Evolutionary conservation across 2,888 invertebrate species (phyloP).

Genomic region (Dinocampus coccinellae): DNA sequence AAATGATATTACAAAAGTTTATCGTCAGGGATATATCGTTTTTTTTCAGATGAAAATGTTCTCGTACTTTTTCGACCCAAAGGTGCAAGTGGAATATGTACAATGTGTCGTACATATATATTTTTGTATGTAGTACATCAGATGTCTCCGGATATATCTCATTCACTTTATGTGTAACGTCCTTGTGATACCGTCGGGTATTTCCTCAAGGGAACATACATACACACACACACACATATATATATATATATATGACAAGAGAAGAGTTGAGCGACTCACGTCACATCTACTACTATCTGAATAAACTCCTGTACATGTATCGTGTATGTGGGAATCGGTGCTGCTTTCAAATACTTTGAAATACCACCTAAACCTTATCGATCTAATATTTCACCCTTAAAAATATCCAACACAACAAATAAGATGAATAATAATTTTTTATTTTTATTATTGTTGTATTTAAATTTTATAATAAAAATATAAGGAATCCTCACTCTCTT

Average conservation of each 20-base stretch:
- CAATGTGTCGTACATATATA: neutral
- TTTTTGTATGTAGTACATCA: neutral
- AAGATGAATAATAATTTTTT: neutral
- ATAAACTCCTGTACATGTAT: neutral
- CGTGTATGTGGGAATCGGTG: neutral
- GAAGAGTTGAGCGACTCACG: neutral
- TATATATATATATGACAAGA: neutral
- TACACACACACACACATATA: no score
- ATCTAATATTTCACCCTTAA: no score
- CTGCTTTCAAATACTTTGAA: no score
- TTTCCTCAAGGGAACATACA: constrained; percentile 10
- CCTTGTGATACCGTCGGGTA: neutral
- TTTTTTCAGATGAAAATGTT: constrained; percentile 9
- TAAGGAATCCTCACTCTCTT: no score
- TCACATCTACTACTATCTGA: neutral
- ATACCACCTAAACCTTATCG: no score
- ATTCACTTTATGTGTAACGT: neutral
- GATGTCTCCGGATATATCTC: constrained; percentile 10
- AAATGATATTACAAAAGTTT: constrained; percentile 41
- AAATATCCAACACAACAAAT: neutral
- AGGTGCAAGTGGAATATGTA: neutral
- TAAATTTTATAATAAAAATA: no score
- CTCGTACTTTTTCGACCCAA: neutral
- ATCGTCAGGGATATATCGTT: constrained; percentile 37
- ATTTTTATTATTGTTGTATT: no score